Percentiles rank a stretch among this genome's conserved stretches.
Conservation (phyloP, 2,888 invertebrate genomes). For the Rotaria macrura region DNA sequence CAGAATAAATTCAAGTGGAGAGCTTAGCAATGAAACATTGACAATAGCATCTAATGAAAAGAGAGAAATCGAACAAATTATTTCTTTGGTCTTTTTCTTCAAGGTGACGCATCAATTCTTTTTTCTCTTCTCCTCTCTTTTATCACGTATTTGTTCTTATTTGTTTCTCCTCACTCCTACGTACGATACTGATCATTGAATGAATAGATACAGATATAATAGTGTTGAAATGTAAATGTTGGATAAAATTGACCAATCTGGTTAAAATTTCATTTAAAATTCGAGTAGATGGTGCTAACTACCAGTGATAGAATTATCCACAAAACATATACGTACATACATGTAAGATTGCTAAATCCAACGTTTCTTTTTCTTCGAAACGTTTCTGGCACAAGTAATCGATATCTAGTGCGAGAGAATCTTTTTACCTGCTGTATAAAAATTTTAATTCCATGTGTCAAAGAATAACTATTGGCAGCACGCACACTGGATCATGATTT, state of each 20-base stretch:
- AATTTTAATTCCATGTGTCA: no score
- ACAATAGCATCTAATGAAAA: not conserved
- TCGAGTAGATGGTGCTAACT: not conserved
- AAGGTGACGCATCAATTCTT: not conserved
- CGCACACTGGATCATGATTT: no score
- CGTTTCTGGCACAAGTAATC: no score
- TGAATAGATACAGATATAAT: not conserved
- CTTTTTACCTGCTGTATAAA: no score
- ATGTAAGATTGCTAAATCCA: no score
- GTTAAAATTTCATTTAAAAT: not conserved
- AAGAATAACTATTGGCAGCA: no score
- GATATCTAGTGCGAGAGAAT: no score
- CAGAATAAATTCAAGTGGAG: not conserved
- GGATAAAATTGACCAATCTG: not conserved
- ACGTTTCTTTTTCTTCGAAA: no score
- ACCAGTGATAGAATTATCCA: not conserved
- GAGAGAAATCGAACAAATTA: not conserved
- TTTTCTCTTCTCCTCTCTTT: not conserved
- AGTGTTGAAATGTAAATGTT: not conserved
- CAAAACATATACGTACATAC: no score
- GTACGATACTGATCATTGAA: not conserved
- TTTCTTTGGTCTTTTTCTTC: not conserved
- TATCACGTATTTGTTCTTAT: not conserved
- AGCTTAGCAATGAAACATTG: slow-evolving; percentile 8
- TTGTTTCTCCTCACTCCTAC: not conserved